Conservation (phyloP, 2,113 vertebrate genomes). For the Psilopogon haemacephalus region DNA sequence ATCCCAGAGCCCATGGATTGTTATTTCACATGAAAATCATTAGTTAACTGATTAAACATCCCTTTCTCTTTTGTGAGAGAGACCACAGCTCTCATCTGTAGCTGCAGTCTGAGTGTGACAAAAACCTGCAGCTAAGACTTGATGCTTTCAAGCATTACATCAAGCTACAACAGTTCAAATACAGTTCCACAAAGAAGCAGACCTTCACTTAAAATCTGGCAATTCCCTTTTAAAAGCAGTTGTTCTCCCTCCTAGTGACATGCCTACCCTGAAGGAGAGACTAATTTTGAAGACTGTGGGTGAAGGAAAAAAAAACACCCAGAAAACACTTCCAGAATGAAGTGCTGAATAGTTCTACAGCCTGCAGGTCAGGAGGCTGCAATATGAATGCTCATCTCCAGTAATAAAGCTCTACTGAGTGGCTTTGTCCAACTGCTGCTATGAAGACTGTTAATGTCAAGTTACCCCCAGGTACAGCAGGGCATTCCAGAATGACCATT, state of each 20-base stretch:
- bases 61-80: neutral
- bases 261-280: neutral
- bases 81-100: neutral
- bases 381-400: neutral
- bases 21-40: neutral
- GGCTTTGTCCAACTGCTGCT: neutral
- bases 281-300: neutral
- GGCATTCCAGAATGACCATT: neutral
- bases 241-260: neutral
- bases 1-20: neutral
- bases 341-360: neutral
- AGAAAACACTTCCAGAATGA: slow-evolving; percentile 14
- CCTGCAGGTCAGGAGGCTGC: neutral
- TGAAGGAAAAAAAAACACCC: neutral
- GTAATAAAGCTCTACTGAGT: slow-evolving; percentile 17
- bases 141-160: neutral
- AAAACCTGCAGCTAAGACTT: neutral
- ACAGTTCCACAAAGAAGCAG: neutral
- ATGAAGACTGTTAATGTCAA: slow-evolving; percentile 58
- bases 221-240: slow-evolving; percentile 18
- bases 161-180: neutral
- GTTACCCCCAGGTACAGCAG: slow-evolving; percentile 17
- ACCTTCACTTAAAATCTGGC: neutral
- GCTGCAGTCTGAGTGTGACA: neutral
- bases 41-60: neutral